Percentiles rank a stretch among this genome's conserved stretches.
These are phyloP conservation scores for Diplodus sargus DNA, from an alignment of 2,797 vertebrate genomes.

Conservation along the genomic window DNA sequence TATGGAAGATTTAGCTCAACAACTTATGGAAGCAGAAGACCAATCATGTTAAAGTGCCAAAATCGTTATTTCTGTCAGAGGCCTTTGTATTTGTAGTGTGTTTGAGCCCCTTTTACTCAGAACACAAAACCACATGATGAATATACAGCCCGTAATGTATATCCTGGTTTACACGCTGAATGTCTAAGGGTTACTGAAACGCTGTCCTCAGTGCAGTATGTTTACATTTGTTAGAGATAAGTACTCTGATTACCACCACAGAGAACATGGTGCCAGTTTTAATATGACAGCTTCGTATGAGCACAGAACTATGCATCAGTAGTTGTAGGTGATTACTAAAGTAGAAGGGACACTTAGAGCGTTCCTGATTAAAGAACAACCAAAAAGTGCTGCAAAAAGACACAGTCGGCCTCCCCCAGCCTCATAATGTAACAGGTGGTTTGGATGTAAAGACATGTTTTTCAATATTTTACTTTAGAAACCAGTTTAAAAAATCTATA, in stretches of 20 bases:
- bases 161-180: slow-evolving; percentile 41
- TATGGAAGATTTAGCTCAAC: slow-evolving; percentile 29
- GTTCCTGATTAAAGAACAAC: slow-evolving; percentile 70
- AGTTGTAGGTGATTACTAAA: slow-evolving; percentile 63
- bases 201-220: slow-evolving; percentile 50
- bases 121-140: slow-evolving; percentile 26
- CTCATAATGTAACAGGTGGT: slow-evolving; percentile 67
- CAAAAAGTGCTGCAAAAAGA: slow-evolving; percentile 80
- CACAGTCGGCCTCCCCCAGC: slow-evolving; percentile 55
- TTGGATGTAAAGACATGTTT: slow-evolving; percentile 64
- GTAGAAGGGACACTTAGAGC: slow-evolving; percentile 39
- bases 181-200: slow-evolving; percentile 58
- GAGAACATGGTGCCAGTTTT: slow-evolving; percentile 59
- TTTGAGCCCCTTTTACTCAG: slow-evolving; percentile 40
- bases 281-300: slow-evolving; percentile 56
- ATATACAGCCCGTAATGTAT: slow-evolving; percentile 24
- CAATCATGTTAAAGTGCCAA: slow-evolving; percentile 73
- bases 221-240: slow-evolving; percentile 70
- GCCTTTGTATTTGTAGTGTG: slow-evolving; percentile 66
- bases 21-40: slow-evolving; percentile 39
- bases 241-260: slow-evolving; percentile 47
- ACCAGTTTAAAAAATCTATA: slow-evolving; percentile 47
- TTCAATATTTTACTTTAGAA: slow-evolving; percentile 59
- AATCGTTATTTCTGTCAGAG: slow-evolving; percentile 57
- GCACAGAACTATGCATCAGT: slow-evolving; percentile 81